A percentile compares a stretch with the other conserved stretches of the same genome.
These are phyloP conservation scores for Ianthella basta DNA, from an alignment of 37 sponge, comb jelly and placozoan genomes.

Conservation along the genomic window DNA sequence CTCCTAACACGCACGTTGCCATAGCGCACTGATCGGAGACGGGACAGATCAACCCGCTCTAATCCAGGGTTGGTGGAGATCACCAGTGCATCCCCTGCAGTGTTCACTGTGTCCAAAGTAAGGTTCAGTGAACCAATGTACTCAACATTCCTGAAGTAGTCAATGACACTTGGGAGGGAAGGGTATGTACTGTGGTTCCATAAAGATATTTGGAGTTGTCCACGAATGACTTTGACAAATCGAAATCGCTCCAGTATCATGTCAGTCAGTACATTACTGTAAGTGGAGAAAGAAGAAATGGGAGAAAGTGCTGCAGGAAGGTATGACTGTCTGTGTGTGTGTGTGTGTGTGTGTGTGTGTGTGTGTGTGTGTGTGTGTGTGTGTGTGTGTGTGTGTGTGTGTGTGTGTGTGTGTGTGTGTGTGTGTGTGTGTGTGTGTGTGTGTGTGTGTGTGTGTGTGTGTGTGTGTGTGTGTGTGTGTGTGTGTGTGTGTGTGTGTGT, in stretches of 20 bases:
- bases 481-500: too few species aligned
- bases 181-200: neutral
- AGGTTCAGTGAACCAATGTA: constrained; percentile 3
- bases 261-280: neutral
- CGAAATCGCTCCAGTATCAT: neutral
- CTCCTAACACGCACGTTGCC: neutral
- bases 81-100: neutral
- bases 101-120: neutral
- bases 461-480: too few species aligned
- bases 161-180: neutral
- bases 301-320: too few species aligned
- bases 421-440: too few species aligned
- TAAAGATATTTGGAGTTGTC: neutral
- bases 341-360: neutral
- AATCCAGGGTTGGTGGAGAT: neutral
- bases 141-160: constrained; percentile 26
- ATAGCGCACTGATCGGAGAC: constrained; percentile 35
- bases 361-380: constrained; percentile 34
- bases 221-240: neutral
- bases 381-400: neutral
- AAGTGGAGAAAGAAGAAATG: too few species aligned
- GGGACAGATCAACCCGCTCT: constrained; percentile 18
- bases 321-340: constrained; percentile 26
- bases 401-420: too few species aligned
- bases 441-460: too few species aligned